Percentiles rank a stretch among this genome's conserved stretches.
These are phyloP conservation scores for Odiellus spinosus DNA, from an alignment of 2,888 invertebrate species.

Conservation along the genomic window DNA sequence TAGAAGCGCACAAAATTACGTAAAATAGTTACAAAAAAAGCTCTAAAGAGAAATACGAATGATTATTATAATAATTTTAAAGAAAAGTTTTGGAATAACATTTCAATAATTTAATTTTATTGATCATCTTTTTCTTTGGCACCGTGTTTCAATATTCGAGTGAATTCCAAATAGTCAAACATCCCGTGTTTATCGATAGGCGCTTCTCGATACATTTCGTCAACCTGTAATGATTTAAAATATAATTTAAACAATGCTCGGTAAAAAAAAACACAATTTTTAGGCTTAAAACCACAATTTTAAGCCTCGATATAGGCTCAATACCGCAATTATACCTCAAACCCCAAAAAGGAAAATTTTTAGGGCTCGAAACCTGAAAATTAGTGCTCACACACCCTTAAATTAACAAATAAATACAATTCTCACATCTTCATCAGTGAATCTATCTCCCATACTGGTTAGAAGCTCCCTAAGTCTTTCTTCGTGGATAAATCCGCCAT, in stretches of 20 bases:
- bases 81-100: too few relatives aligned
- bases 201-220: constrained; percentile 97
- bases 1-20: too few relatives aligned
- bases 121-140: constrained; percentile 92
- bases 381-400: too few relatives aligned
- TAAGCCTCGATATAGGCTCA: background rate
- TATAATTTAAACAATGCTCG: too few relatives aligned
- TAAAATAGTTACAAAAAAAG: too few relatives aligned
- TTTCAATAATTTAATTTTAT: too few relatives aligned
- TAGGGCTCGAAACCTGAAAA: too few relatives aligned
- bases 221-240: constrained; percentile 51
- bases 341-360: too few relatives aligned
- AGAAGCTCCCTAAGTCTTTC: constrained; percentile 86
- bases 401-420: too few relatives aligned
- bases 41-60: too few relatives aligned
- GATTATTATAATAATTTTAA: too few relatives aligned
- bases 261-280: background rate
- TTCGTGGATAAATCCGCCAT: constrained; percentile 76
- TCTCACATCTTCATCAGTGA: constrained; percentile 65
- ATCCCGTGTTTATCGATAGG: constrained; percentile 70
- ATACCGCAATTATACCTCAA: background rate
- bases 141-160: constrained; percentile 94
- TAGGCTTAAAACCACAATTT: background rate
- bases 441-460: constrained; percentile 91
- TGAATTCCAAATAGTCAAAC: constrained; percentile 97